Conservation (phyloP, 2,797 vertebrate species). For the Poecilia velifera region DNA sequence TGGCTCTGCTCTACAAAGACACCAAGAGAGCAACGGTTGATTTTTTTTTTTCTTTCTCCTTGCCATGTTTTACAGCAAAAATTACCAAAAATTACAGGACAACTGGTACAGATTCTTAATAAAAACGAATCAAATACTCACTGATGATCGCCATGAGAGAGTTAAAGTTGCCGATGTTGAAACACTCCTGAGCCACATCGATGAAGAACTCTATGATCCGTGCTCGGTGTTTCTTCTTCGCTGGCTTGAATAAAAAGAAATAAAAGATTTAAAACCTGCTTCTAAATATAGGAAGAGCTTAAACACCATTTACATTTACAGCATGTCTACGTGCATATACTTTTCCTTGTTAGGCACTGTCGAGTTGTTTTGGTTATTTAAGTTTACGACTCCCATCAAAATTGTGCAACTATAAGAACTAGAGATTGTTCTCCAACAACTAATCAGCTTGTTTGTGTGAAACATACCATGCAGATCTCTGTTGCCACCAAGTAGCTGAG, state of each 20-base stretch:
- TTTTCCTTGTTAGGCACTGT: not conserved
- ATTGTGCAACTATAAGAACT: not conserved
- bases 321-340: not conserved
- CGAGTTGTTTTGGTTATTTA: not conserved
- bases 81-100: not conserved
- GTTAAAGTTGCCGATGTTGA: conserved; percentile 98
- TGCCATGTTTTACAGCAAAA: not conserved
- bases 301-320: not conserved
- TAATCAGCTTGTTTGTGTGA: not conserved
- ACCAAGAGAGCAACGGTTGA: not conserved
- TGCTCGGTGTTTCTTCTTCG: conserved; percentile 94
- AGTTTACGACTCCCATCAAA: not conserved
- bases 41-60: not conserved
- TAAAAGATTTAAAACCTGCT: not conserved
- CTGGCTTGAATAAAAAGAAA: conserved; percentile 74
- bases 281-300: not conserved
- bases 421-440: not conserved
- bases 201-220: conserved; percentile 96
- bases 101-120: not conserved
- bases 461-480: conserved; percentile 93
- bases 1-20: conserved; percentile 4
- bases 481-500: conserved; percentile 93
- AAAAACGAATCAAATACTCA: conserved; percentile 76
- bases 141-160: conserved; percentile 97
- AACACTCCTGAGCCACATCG: conserved; percentile 93